Base-by-base conservation (phyloP, 2,797 vertebrate genomes). In the Clarias laeviceps region DNA sequence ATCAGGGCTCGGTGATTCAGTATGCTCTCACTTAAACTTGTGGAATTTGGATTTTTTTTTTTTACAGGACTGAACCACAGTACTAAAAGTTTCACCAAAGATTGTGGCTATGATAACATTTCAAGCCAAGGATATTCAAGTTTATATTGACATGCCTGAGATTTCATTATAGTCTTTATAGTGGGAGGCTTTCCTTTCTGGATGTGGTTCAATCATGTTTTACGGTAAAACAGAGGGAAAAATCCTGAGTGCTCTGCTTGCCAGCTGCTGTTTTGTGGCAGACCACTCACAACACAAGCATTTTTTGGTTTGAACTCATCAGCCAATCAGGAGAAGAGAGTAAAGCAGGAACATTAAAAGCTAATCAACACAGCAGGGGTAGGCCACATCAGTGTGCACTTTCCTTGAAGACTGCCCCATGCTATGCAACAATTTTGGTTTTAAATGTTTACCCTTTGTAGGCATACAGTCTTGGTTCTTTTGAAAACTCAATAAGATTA, bases 241-340 rank as follows among this genome's bases (percentile, higher is more conserved):
- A 84, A 82, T 73, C 82, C 85, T 56, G 45, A 56, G 76, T 54
- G 66, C 27, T 90, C 69, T 85, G 85, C 81, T 83, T 87, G 89
- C 87, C 89, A 88, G 86, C 85, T 79, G 50, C 66, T 83, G 78
- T 80, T 87, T 90, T 89, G 86, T 84, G 90, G 87, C 85, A 79
- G 86, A 72, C 89, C 86, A 88, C 86, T 90, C 85, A 88, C 85
- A 87, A 82, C 83, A 77, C 54, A 85, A 79, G 88, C 88, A 89
- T 90, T 90, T 89, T 89, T 89, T 82, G 83, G 86, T 90, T 90
- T 88, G 86, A 90, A 87, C 84, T 85, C 74, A 76, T 76, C 82
- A 89, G 78, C 88, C 87, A 89, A 86, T 89, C 84, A 88, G 84
- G 37, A 54, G 70, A 81, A 34, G 68, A 78, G 82, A 54, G 62